Conservation (phyloP, 2,888 invertebrate genomes). For the Lochmaea capreae region DNA sequence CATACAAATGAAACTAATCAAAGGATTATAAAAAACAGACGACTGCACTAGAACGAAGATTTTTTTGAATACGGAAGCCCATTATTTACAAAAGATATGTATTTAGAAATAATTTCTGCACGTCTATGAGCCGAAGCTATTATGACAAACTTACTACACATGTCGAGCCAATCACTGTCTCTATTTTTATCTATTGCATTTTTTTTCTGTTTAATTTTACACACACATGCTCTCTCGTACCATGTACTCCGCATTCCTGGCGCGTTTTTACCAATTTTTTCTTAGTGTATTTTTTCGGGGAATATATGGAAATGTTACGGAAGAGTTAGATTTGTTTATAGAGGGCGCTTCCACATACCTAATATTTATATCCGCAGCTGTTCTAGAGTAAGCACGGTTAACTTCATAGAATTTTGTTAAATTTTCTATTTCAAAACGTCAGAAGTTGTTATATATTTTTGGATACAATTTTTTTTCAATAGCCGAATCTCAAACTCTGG, state of each 20-base stretch:
- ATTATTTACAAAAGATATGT: too few species aligned
- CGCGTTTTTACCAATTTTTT: slow-evolving; percentile 23
- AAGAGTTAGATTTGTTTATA: slow-evolving; percentile 16
- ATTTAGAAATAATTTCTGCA: too few species aligned
- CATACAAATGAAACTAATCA: too few species aligned
- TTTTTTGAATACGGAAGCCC: too few species aligned
- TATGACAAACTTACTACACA: slow-evolving; percentile 56
- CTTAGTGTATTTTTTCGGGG: background rate
- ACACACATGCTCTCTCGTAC: slow-evolving; percentile 34
- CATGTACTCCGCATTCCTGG: slow-evolving; percentile 31
- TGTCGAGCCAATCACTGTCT: slow-evolving; percentile 57
- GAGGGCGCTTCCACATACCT: slow-evolving; percentile 4
- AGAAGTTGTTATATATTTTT: too few species aligned
- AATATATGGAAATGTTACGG: slow-evolving; percentile 15
- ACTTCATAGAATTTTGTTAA: background rate
- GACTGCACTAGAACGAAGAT: too few species aligned
- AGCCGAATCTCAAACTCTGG: background rate
- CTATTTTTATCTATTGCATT: slow-evolving; percentile 58
- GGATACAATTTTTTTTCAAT: background rate
- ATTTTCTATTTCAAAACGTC: background rate
- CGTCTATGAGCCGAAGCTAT: slow-evolving; percentile 52
- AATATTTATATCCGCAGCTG: slow-evolving; percentile 1
- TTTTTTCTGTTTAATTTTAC: slow-evolving; percentile 53
- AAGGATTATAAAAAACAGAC: too few species aligned
- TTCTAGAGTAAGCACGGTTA: background rate